Percentiles rank a stretch among this genome's conserved stretches.
phyloP scores from a whole-genome alignment of 1,140 invertebrate genomes.

The Steinernema khuongi region DNA sequence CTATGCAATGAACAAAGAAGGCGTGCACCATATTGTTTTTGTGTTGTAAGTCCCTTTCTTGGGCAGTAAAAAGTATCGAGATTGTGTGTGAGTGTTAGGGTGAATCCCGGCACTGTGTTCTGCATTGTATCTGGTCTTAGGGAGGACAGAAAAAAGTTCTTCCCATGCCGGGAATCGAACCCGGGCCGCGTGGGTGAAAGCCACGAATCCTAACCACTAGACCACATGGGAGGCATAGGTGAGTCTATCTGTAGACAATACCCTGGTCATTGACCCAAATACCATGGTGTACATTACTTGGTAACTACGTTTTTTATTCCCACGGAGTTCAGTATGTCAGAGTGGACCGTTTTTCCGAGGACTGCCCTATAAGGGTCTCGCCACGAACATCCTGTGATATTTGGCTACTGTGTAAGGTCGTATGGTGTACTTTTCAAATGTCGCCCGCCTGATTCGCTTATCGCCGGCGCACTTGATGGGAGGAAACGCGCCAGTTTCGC shows the following conservation, averaged over 20 bases:
- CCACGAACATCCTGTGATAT: not conserved
- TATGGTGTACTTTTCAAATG: too few relatives aligned
- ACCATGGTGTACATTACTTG: not conserved
- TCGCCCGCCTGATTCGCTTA: not conserved
- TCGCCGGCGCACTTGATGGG: not conserved
- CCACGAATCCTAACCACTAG: not conserved
- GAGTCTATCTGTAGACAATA: not conserved
- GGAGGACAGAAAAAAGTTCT: not conserved
- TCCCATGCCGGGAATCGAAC: not conserved
- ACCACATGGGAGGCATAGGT: not conserved
- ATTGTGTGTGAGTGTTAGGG: too few relatives aligned
- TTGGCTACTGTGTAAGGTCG: not conserved
- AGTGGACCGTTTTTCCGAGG: not conserved
- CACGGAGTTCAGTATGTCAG: not conserved
- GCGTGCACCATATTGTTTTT: too few relatives aligned
- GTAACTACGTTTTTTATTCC: not conserved
- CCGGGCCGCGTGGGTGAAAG: not conserved
- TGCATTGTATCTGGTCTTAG: too few relatives aligned
- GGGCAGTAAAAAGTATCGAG: too few relatives aligned
- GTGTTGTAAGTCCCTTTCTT: too few relatives aligned
- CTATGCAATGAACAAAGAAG: too few relatives aligned
- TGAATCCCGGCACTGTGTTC: too few relatives aligned
- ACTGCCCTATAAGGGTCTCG: not conserved
- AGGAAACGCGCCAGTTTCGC: too few relatives aligned
- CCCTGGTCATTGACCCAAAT: not conserved